Evolutionary conservation across 2,797 vertebrate genomes (phyloP), one percentile per base, ranked within the genome.

Genomic region (Falco berigora): DNA sequence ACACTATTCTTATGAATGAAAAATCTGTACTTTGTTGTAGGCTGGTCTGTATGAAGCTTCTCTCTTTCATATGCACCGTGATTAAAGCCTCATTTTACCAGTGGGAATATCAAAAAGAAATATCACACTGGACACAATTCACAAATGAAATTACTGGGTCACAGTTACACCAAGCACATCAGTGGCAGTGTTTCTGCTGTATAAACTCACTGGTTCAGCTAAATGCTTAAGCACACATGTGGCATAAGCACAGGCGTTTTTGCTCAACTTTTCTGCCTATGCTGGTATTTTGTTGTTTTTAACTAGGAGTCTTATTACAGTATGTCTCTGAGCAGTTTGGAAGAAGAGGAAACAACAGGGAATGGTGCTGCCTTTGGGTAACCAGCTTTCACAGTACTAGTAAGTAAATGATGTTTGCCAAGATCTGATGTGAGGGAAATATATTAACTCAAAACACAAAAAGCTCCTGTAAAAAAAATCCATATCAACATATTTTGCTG

Each of bases 401-500:
- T 24, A 68, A 64, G 56, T 59, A 93, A 95, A 79, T 62, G 40
- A 93, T 49, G 46, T 86, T 90, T 97, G 93, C 88, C 92, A 94
- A 95, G 72, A 64, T 72, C 46, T 80, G 63, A 88, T 50, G 67
- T 7, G 74, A 92, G 59, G 94, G 67, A 96, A 93, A 89, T 52
- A 38, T 68, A 84, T 90, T 90, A 93, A 96, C 53, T 85, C 44
- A 78, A 92, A 95, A 96, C 83, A 94, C 86, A 96, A 93, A 87
- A 96, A 95, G 50, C 30, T 95, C 91, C 85, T 77, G 62, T 76
- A 27, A 90, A 91, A 91, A 94, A 95, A 95, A 86, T 88, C 71
- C 86, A 25, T 95, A 97, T 96, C 95, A 97, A 96, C 82, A 69
- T 92, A 92, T 94, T 96, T 95, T 96, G 27, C 93, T 96, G 84